Conservation (phyloP, 64 coral and sea anemone species). For the Pocillopora verrucosa region DNA sequence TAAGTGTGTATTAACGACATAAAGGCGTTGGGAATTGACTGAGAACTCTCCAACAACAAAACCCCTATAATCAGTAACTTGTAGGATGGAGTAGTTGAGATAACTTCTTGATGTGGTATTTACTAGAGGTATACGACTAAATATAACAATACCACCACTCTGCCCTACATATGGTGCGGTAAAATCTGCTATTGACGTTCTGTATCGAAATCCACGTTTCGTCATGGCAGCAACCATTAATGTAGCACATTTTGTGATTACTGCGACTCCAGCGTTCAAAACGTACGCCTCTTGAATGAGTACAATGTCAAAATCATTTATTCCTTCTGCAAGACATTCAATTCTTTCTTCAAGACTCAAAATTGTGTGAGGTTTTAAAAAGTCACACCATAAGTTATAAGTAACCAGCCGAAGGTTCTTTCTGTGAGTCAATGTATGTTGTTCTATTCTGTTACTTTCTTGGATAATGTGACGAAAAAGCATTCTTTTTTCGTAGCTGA, state of each 20-base stretch:
- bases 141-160: constrained; percentile 37
- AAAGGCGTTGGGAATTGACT: constrained; percentile 42
- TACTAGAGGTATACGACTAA: constrained; percentile 35
- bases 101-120: constrained; percentile 6
- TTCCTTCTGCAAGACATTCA: constrained; percentile 5
- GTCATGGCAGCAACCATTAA: constrained; percentile 24
- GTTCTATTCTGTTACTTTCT: background rate
- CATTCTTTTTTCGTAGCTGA: background rate
- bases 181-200: constrained; percentile 33
- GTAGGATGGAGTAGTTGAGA: background rate
- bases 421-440: background rate
- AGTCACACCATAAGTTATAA: constrained; percentile 58
- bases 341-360: constrained; percentile 20
- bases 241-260: constrained; percentile 30
- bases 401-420: constrained; percentile 30
- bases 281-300: constrained; percentile 53
- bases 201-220: constrained; percentile 40
- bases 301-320: constrained; percentile 43
- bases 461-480: background rate
- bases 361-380: background rate
- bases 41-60: constrained; percentile 56
- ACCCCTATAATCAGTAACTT: constrained; percentile 33
- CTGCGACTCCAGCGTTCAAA: constrained; percentile 7
- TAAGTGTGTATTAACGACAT: constrained; percentile 74
- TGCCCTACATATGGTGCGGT: constrained; percentile 25